Evolutionary conservation across 1,140 invertebrate species (phyloP), one percentile per base, ranked within the genome.

Genomic region (Forficula auricularia): DNA sequence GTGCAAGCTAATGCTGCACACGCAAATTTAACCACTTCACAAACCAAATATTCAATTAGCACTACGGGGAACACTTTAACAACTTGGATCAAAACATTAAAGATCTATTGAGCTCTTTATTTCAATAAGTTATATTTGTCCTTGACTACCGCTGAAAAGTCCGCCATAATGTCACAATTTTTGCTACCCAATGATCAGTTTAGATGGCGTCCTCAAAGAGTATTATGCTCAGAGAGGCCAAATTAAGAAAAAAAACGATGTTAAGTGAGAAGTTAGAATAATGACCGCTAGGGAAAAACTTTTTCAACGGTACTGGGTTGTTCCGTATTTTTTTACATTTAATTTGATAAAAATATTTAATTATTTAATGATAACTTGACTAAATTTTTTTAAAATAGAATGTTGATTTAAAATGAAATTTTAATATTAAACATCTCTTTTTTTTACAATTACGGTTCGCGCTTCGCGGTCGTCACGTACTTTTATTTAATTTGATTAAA

Each of bases 161-260:
- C 43, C 46, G 46, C 46, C 46, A 48, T 48, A 44, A 48, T 44
- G 46, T 44, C 42, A 48, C 38, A 43, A 48, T 44, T 44, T 44
- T 44, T 42, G 42, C 46, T 44, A 34, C 40, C 46, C 44, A 30
- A 39, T 34, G 42, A 48, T 39, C 40, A 44, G 33, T 38, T 48
- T 48, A 48, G 46, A 48, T 48, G 46, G 46, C 46, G 46, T 48
- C 46, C 46, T 34, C 22, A 27, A 27, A 27, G 22, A 27, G 22
- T 27, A 27, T 27, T n/a, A 27, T 6, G 10, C 22, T 9, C n/a
- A 38, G n/a, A 18, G 36, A 38, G 10, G 19, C 15, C 18, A 14
- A 13, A 38, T 19, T 18, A 13, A 10, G 4, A 27, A 27, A 4
- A 27, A 27, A 27, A 27, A 27, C n/a, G n/a, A n/a, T n/a, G n/a